Evolutionary conservation across 2,113 vertebrate genomes (phyloP), one percentile per base, ranked within the genome.

Genomic region (Brachypodius melanocephalos): DNA sequence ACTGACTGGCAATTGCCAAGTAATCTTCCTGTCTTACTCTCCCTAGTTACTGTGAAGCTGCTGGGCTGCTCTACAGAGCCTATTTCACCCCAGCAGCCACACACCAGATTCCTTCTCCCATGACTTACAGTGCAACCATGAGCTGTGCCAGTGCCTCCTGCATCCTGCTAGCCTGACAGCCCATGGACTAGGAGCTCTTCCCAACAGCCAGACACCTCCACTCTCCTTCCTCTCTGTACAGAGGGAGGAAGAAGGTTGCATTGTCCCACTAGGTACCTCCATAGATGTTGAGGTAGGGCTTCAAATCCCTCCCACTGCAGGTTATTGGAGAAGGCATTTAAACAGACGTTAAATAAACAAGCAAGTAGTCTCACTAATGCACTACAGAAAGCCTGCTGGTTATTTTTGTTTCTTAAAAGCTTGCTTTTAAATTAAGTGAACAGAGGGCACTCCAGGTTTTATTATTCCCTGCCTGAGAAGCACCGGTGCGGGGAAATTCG

Each of bases 41-140:
- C 32, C 19, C 7, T 40, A 59, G 4, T 42, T 49, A 26, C 42
- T 38, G 5, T 4, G 18, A 63, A 46, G 24, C 40, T 65, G 28
- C 38, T 45, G 14, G 2, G 3, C 32, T 58, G 31, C 34, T 79
- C 29, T 32, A 48, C 24, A 46, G 42, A 91, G 17, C n/a, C 40
- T 22, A 3, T 58, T 78, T 82, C 52, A 45, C 5, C 25, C 36
- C 58, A 59, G 34, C 42, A 72, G 80, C 40, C 55, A 40, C 59
- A 24, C 28, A 38, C 3, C n/a, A 68, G 22, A 5, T 61, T 29
- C 8, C 18, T 88, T 10, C 77, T 20, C 4, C 36, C 1, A 2
- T 4, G 11, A 21, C 3, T 52, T 61, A 3, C 5, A 31, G 7
- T 0, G 3, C 38, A 28, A 2, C n/a, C 48, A 15, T 75, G 38